phyloP scores from a whole-genome alignment of 53 echinoderm and acorn worm genomes.

The Echinarachnius parma region DNA sequence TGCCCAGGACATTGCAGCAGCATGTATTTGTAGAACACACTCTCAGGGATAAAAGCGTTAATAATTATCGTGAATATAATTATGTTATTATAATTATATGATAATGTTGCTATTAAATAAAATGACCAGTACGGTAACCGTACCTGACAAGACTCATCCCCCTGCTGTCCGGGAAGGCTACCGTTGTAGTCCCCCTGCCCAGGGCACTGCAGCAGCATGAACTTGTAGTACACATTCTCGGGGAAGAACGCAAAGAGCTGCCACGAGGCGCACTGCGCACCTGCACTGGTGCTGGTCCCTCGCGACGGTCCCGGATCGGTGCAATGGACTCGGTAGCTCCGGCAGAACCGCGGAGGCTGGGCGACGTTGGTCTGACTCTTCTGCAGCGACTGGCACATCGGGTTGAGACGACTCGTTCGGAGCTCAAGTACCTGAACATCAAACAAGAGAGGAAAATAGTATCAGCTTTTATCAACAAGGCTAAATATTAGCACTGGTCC shows the following conservation, averaged over 20 bases:
- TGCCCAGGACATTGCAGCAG: no score
- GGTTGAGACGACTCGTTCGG: conserved; percentile 28
- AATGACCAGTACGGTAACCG: not conserved
- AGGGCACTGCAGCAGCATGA: conserved; percentile 80
- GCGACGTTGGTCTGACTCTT: not conserved
- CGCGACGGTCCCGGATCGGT: not conserved
- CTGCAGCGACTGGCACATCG: conserved; percentile 32
- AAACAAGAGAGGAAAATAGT: no score
- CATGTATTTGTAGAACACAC: no score
- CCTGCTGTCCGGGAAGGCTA: not conserved
- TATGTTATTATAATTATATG: no score
- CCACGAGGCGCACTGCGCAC: conserved; percentile 5
- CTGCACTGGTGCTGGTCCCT: not conserved
- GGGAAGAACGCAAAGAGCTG: not conserved
- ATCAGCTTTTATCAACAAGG: not conserved
- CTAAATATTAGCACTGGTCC: not conserved
- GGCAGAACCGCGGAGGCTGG: conserved; percentile 27
- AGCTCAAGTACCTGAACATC: conserved; percentile 26
- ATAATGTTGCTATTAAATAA: no score
- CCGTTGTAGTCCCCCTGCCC: conserved; percentile 44
- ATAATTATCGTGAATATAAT: no score
- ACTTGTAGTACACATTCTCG: conserved; percentile 55
- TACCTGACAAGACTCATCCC: conserved; percentile 41
- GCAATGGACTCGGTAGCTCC: conserved; percentile 23
- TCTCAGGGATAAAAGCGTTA: no score